Percentiles rank a stretch among this genome's conserved stretches.
These are phyloP conservation scores for Ennomos erosarius DNA, from an alignment of 2,888 invertebrate genomes.

Conservation along the genomic window DNA sequence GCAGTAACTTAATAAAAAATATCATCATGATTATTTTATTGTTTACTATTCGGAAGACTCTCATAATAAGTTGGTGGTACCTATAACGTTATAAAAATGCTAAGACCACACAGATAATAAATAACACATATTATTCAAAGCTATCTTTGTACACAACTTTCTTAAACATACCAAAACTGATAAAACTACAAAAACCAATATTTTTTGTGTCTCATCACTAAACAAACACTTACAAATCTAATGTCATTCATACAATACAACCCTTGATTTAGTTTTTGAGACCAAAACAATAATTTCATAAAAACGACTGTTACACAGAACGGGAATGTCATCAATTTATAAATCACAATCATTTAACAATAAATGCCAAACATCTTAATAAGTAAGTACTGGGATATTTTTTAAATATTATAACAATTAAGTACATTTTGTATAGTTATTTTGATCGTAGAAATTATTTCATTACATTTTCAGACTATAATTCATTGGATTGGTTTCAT, in stretches of 20 bases:
- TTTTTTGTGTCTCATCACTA: conserved; percentile 5
- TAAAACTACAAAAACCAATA: no score
- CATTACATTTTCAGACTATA: no score
- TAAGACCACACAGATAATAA: conserved; percentile 1
- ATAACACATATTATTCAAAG: no score
- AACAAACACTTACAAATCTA: conserved; percentile 43
- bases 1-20: background rate
- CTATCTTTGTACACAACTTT: no score
- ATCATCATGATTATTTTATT: conserved; percentile 2
- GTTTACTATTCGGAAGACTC: conserved; percentile 32
- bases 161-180: no score
- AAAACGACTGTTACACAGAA: conserved; percentile 54
- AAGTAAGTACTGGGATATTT: conserved; percentile 21
- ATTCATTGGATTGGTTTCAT: no score
- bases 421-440: no score
- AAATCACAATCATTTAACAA: conserved; percentile 56
- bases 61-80: conserved; percentile 25
- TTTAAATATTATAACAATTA: background rate
- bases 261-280: conserved; percentile 63
- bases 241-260: conserved; percentile 67
- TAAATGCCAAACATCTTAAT: conserved; percentile 23
- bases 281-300: conserved; percentile 65
- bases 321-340: conserved; percentile 72
- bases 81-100: conserved; percentile 1
- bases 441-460: no score